A percentile compares a stretch with the other conserved stretches of the same genome.
Evolutionary conservation across 2,888 invertebrate genomes (phyloP).

Genomic region (Cacoxenus indagator): DNA sequence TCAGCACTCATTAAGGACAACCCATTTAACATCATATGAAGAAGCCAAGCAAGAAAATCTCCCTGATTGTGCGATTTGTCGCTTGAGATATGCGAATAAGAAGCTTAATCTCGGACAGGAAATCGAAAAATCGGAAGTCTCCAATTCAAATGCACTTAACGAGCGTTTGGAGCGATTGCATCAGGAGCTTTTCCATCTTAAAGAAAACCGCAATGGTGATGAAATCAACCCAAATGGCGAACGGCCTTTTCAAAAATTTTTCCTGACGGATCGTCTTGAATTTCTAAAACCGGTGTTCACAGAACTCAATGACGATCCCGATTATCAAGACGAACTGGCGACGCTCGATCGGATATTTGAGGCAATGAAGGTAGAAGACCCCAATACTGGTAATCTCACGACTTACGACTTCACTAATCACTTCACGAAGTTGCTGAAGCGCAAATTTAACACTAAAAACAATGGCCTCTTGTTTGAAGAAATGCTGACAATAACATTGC

Average conservation of each 20-base stretch:
- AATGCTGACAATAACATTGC: not conserved
- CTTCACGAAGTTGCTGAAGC: not conserved
- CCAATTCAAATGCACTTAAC: not conserved
- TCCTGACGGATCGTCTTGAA: constrained; percentile 15
- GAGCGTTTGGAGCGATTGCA: not conserved
- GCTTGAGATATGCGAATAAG: not conserved
- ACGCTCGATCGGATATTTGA: constrained; percentile 37
- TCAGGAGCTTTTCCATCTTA: not conserved
- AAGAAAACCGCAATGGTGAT: not conserved
- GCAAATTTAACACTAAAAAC: not conserved
- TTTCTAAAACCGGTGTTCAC: constrained; percentile 32
- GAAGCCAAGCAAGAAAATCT: too few species aligned
- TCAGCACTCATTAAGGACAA: too few species aligned
- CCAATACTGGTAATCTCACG: not conserved
- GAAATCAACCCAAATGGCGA: not conserved
- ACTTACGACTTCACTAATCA: not conserved
- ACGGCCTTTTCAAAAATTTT: not conserved
- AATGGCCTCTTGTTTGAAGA: not conserved
- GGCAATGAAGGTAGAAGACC: not conserved
- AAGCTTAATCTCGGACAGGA: not conserved
- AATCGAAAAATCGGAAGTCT: not conserved
- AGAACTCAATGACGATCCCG: constrained; percentile 25
- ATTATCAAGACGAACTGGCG: constrained; percentile 5
- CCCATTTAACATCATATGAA: too few species aligned
- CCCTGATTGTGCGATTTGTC: not conserved